A percentile compares a stretch with the other conserved stretches of the same genome.
Conservation (phyloP, 2,113 vertebrate genomes). For the Vicugna pacos region DNA sequence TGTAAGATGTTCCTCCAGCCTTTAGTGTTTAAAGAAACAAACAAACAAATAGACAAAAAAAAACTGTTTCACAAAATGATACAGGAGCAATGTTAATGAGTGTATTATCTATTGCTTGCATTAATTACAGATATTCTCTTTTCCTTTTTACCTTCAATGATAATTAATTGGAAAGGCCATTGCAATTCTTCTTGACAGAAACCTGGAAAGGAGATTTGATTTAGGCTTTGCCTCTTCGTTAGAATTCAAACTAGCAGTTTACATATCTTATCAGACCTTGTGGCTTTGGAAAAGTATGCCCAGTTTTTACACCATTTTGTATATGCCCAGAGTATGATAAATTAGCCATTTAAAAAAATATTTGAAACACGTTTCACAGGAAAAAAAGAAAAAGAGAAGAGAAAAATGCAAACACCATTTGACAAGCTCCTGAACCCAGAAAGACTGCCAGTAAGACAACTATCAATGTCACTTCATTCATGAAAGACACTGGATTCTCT, state of each 20-base stretch:
- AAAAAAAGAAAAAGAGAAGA: not conserved
- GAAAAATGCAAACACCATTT: too few species aligned
- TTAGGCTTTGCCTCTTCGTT: not conserved
- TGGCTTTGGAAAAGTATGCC: not conserved
- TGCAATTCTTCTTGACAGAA: slow-evolving; percentile 35
- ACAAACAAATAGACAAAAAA: not conserved
- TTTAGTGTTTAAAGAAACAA: not conserved
- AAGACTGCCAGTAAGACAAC: not conserved
- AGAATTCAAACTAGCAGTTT: not conserved
- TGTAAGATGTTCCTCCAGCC: not conserved
- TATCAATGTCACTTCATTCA: not conserved
- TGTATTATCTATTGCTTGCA: slow-evolving; percentile 53
- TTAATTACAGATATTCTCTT: slow-evolving; percentile 62
- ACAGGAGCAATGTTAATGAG: slow-evolving; percentile 46
- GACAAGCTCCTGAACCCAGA: not conserved
- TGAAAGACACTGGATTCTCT: not conserved
- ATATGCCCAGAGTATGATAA: not conserved
- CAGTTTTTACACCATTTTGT: not conserved
- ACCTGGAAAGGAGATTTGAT: slow-evolving; percentile 5
- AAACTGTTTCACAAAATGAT: slow-evolving; percentile 47
- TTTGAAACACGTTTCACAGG: not conserved
- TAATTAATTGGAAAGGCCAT: slow-evolving; percentile 57
- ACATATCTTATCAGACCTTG: not conserved
- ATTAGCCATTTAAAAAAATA: not conserved
- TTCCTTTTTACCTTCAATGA: slow-evolving; percentile 45